Conservation (phyloP, 2,888 invertebrate species). For the Hecatera dysodea region DNA sequence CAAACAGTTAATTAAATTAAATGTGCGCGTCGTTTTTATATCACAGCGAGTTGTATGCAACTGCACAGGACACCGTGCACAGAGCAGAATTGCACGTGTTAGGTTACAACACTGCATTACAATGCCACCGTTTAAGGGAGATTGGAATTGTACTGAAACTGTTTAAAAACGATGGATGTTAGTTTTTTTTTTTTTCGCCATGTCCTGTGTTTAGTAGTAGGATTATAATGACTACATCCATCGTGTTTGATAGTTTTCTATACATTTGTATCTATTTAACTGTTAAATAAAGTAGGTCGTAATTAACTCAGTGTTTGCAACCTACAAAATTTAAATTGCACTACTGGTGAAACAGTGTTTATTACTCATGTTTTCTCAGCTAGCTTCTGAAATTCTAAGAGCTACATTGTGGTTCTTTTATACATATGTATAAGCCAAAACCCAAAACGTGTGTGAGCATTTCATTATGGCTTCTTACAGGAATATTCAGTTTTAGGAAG, state of each 20-base stretch:
- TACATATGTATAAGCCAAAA: slow-evolving; percentile 5
- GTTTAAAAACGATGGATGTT: background rate
- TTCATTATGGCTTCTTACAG: slow-evolving; percentile 11
- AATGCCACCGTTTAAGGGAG: slow-evolving; percentile 23
- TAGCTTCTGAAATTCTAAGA: slow-evolving; percentile 8
- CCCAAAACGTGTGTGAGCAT: slow-evolving; percentile 32
- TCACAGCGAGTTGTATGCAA: slow-evolving; percentile 26
- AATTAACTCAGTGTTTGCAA: slow-evolving; percentile 16
- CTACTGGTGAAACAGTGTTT: slow-evolving; percentile 3
- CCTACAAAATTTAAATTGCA: slow-evolving; percentile 18
- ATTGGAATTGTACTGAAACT: slow-evolving; percentile 22
- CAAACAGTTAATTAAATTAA: slow-evolving; percentile 79
- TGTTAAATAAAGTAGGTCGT: background rate
- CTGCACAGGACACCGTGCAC: slow-evolving; percentile 25
- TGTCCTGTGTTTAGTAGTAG: background rate
- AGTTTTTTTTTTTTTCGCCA: slow-evolving; percentile 1
- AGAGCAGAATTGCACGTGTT: slow-evolving; percentile 31
- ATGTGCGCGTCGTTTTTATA: slow-evolving; percentile 71
- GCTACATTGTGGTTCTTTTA: slow-evolving; percentile 5
- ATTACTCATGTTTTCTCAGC: slow-evolving; percentile 3
- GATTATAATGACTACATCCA: slow-evolving; percentile 5
- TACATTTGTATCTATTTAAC: background rate
- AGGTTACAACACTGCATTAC: slow-evolving; percentile 34
- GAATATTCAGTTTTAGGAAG: background rate
- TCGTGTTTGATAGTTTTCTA: no score